Evolutionary conservation across 2,888 invertebrate species (phyloP), one percentile per base, ranked within the genome.

Genomic region (Amphiduros pacificus): DNA sequence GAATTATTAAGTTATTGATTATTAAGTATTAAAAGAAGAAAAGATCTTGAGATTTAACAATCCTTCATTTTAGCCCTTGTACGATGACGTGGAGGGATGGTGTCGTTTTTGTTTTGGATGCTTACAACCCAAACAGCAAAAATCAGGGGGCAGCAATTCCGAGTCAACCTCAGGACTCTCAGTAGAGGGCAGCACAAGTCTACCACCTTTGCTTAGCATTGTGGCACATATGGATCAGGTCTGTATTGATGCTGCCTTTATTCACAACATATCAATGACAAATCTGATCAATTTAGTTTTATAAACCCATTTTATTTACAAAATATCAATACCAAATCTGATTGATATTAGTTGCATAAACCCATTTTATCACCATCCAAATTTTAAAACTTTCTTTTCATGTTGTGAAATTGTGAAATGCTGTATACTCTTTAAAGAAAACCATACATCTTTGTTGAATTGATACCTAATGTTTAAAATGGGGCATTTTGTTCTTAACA

Each of bases 151-250:
- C 3, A 14, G n/a, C 11, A 24, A 5, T 26, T 9, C 27, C 26
- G n/a, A 26, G 6, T 9, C 17, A 27, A 11, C 52, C 14, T 57
- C 27, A 14, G 60, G 32, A 1, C 6, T 50, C 17, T 14, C 20
- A 22, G 50, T 29, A 11, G 54, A 61, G 3, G 54, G 28, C 31
- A 28, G n/a, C 6, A 22, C 24, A 31, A 28, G 17, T n/a, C n/a
- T 17, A n/a, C n/a, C n/a, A 20, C 85, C 84, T 2, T 64, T 82
- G 41, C 71, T 84, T 2, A 80, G 81, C 60, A 77, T 83, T 17
- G 70, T 87, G 22, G 74, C 84, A 2, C 77, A 79, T n/a, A 79
- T 87, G 76, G 84, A 81, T 64, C 86, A 82, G 75, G n/a, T n/a
- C n/a, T n/a, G n/a, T n/a, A n/a, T n/a, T n/a, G n/a, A n/a, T n/a